Evolutionary conservation across 2,113 vertebrate genomes (phyloP).

Genomic region (Notechis scutatus): DNA sequence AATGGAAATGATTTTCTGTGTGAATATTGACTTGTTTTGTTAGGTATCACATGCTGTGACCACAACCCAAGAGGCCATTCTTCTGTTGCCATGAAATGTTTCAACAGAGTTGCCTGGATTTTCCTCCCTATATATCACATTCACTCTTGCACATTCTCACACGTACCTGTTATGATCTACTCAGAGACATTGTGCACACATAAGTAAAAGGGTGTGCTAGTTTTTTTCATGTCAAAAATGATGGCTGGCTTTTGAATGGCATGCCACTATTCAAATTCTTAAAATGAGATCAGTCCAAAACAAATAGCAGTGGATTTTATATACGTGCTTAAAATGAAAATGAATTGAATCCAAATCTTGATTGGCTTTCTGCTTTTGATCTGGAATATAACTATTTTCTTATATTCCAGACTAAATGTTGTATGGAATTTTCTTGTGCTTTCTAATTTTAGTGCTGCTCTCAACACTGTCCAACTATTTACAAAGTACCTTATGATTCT

Average conservation of each 20-base stretch:
- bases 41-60: neutral
- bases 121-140: neutral
- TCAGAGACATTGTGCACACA: neutral
- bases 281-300: neutral
- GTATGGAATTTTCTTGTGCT: neutral
- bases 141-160: neutral
- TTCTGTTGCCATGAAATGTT: neutral
- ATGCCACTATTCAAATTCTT: neutral
- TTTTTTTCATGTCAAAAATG: neutral
- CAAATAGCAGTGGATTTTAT: neutral
- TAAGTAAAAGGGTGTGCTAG: neutral
- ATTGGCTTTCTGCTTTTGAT: neutral
- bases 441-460: neutral
- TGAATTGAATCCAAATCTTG: neutral
- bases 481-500: too few species aligned
- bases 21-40: neutral
- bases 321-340: neutral
- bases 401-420: neutral
- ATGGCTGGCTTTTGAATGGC: neutral
- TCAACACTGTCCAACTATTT: neutral
- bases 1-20: neutral
- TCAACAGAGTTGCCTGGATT: neutral
- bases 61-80: neutral
- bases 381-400: neutral
- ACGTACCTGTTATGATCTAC: neutral